phyloP scores from a whole-genome alignment of 2,797 vertebrate genomes.

The Coccyzus lansbergi region DNA sequence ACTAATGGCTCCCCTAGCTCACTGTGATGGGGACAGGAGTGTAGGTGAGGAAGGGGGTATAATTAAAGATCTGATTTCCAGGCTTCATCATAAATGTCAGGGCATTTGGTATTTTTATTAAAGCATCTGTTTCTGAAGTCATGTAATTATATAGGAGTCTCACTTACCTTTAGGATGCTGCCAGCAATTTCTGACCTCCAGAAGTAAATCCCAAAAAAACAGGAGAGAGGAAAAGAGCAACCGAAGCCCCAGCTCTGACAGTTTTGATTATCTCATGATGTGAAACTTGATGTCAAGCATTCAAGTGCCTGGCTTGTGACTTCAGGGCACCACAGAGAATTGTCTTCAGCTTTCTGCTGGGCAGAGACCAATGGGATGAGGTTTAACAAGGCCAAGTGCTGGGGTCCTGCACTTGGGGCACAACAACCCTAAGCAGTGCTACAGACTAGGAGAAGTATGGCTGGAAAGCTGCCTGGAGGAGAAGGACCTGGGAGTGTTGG shows the following conservation, averaged over 20 bases:
- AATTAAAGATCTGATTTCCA: background rate
- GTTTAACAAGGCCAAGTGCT: too few relatives aligned
- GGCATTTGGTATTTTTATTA: background rate
- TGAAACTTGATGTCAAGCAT: background rate
- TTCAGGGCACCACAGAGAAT: background rate
- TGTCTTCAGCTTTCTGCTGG: background rate
- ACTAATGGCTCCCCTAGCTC: background rate
- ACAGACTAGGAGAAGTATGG: too few relatives aligned
- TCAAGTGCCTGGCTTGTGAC: background rate
- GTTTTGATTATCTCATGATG: background rate
- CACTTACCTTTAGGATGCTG: background rate
- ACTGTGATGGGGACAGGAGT: fast-evolving
- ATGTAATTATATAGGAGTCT: background rate
- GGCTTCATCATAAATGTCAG: background rate
- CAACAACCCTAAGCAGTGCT: too few relatives aligned
- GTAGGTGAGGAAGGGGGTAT: background rate
- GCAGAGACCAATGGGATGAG: too few relatives aligned
- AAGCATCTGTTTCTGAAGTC: background rate
- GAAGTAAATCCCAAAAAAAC: background rate
- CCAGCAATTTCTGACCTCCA: background rate
- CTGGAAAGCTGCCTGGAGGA: too few relatives aligned
- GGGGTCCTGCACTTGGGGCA: too few relatives aligned
- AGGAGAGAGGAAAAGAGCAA: background rate
- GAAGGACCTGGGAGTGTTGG: too few relatives aligned
- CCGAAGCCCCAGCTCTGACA: background rate